Evolutionary conservation across 2,888 invertebrate species (phyloP).

Genomic region (Drosophila conformis): DNA sequence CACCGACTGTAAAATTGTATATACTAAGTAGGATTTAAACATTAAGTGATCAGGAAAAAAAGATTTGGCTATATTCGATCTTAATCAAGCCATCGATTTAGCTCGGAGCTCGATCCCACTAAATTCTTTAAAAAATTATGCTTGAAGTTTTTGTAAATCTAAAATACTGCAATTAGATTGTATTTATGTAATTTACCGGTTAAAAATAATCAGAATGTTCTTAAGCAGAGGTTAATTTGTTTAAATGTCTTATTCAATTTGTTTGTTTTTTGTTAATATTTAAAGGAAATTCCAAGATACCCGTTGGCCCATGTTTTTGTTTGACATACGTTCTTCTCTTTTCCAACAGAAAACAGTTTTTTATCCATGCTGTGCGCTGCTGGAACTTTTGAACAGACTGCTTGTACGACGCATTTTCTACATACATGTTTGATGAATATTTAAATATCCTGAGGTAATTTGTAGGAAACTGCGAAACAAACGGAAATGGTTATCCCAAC

Average conservation of each 20-base stretch:
- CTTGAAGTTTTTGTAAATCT: neutral
- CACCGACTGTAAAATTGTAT: too few relatives aligned
- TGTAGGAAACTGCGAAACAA: too few relatives aligned
- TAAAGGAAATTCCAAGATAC: too few relatives aligned
- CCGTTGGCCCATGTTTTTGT: too few relatives aligned
- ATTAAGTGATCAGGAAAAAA: neutral
- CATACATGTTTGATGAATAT: neutral
- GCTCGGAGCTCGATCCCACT: neutral
- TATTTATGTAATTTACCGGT: neutral
- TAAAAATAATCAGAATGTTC: neutral
- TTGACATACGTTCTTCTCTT: too few relatives aligned
- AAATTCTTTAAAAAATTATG: neutral
- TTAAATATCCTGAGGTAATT: neutral
- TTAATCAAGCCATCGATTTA: neutral
- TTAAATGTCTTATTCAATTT: neutral
- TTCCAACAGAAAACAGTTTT: too few relatives aligned
- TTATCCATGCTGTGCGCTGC: too few relatives aligned
- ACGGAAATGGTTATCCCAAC: too few relatives aligned
- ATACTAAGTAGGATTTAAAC: too few relatives aligned
- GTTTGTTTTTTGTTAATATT: too few relatives aligned
- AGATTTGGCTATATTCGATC: too few relatives aligned
- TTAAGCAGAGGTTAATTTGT: accelerated
- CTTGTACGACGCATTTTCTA: neutral
- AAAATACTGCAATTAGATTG: neutral
- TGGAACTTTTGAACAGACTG: neutral